These are phyloP conservation scores for Boulengeromyrus knoepffleri DNA, from an alignment of 2,113 vertebrate genomes.

Conservation along the genomic window DNA sequence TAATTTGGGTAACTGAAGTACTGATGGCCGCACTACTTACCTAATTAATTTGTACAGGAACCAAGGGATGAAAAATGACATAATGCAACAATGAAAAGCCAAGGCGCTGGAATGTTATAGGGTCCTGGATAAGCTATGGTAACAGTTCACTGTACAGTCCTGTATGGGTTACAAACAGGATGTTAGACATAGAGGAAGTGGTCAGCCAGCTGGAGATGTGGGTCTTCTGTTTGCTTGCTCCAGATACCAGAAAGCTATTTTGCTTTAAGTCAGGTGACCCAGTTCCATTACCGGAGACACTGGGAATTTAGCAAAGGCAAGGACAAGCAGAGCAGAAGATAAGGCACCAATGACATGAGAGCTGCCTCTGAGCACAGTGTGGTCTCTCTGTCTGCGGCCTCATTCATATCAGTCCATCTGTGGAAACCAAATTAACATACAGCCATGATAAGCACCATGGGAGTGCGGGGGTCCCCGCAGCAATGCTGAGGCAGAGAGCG, in stretches of 20 bases:
- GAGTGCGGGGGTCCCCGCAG: background rate
- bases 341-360: background rate
- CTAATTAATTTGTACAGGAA: background rate
- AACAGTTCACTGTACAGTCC: background rate
- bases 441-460: background rate
- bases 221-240: background rate
- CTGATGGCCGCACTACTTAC: background rate
- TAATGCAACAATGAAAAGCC: background rate
- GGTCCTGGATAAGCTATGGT: background rate
- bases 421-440: background rate
- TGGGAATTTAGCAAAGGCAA: background rate
- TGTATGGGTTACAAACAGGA: background rate
- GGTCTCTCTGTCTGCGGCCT: background rate
- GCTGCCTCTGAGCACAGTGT: background rate
- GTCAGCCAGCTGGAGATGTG: background rate
- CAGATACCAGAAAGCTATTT: background rate
- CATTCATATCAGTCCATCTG: background rate
- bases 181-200: background rate
- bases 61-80: background rate
- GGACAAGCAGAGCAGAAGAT: background rate
- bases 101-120: background rate
- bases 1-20: background rate
- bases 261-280: background rate
- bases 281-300: background rate
- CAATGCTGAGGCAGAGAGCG: background rate